Evolutionary conservation across 2,888 invertebrate genomes (phyloP), one percentile per base, ranked within the genome.

Genomic region (Cephus runcator): DNA sequence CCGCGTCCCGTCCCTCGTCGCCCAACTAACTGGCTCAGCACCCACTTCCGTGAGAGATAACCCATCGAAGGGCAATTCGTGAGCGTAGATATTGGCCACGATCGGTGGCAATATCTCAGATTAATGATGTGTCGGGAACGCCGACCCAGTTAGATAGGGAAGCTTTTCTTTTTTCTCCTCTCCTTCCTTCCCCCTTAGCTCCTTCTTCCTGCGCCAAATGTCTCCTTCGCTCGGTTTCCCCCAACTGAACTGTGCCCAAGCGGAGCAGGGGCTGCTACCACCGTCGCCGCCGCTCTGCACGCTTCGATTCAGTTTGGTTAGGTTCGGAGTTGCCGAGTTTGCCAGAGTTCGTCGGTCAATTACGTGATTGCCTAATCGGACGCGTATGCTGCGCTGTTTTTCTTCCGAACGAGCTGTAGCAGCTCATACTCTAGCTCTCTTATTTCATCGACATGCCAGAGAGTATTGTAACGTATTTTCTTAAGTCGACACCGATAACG

Each of bases 341-440:
- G 23, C 23, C 56, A 56, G 77, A 75, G 80, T 76, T 77, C 76
- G 77, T 74, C 81, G 76, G 68, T 77, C 76, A 77, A 78, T 80
- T 79, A 81, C 77, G 79, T 75, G 77, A 71, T 71, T 71, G 71
- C 31, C 31, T 71, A 71, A 71, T 71, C 71, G 71, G 71, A 71
- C 71, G 34, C 71, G 71, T 71, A 31, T 31, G 71, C 71, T 71
- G 56, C 71, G 33, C 71, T 71, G 56, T 56, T 56, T 56, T 56
- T 56, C 56, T 56, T 56, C 9, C 56, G 23, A 23, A 23, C 9
- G 56, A 23, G 23, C 56, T 56, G 9, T 56, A 56, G 56, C 23
- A 2, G 23, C 71, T 31, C 71, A 0, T 71, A 33, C 33, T 3
- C 33, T 23, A 11, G 12, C 12, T 71, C 11, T 9, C 71, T 71